Evolutionary conservation across 2,797 vertebrate species (phyloP).

Genomic region (Galago senegalensis): DNA sequence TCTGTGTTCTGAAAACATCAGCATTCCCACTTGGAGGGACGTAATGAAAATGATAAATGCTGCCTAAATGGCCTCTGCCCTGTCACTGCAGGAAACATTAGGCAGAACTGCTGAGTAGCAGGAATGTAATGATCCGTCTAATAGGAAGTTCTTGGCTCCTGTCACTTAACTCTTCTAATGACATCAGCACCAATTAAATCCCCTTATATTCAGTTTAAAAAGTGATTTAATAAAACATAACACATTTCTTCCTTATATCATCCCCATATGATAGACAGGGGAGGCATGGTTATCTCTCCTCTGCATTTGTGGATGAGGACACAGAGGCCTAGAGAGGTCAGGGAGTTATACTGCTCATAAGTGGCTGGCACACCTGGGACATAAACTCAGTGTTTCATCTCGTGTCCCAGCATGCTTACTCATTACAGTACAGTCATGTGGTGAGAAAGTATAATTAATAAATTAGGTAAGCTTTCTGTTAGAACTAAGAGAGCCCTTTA

Average conservation of each 20-base stretch:
- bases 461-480: slow-evolving; percentile 21
- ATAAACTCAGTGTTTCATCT: not conserved
- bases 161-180: not conserved
- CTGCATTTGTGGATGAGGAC: not conserved
- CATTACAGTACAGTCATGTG: not conserved
- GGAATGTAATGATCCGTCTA: not conserved
- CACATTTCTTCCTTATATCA: not conserved
- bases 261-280: not conserved
- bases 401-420: not conserved
- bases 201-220: not conserved
- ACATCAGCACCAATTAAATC: not conserved
- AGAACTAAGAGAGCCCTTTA: not conserved
- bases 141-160: not conserved
- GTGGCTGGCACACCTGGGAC: not conserved
- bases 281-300: not conserved
- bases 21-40: not conserved
- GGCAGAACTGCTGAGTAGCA: not conserved
- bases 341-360: not conserved
- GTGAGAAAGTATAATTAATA: not conserved
- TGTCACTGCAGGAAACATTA: not conserved
- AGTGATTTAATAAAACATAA: slow-evolving; percentile 1
- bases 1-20: not conserved
- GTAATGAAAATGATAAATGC: not conserved
- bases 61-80: not conserved
- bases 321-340: not conserved